phyloP scores from a whole-genome alignment of 1,140 invertebrate genomes.

The Sycophaga agraensis region DNA sequence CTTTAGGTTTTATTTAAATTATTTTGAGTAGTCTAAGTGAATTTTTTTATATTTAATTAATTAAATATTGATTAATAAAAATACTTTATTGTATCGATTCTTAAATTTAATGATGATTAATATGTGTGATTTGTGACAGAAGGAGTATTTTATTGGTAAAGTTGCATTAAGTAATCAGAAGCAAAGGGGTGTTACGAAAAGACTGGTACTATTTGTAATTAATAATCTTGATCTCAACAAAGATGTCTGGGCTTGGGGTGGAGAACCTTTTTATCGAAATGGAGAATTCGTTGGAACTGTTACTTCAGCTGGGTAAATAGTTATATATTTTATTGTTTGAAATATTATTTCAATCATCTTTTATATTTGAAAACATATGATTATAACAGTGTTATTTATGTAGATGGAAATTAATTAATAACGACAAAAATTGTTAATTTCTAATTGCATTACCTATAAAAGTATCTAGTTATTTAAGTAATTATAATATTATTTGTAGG shows the following conservation, averaged over 20 bases:
- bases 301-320: conserved; percentile 72
- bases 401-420: no score
- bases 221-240: conserved; percentile 72
- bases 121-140: conserved; percentile 46
- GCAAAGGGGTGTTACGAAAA: conserved; percentile 67
- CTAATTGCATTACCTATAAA: no score
- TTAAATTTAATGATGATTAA: conserved; percentile 1
- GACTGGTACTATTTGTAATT: conserved; percentile 73
- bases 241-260: conserved; percentile 80
- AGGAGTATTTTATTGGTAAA: conserved; percentile 74
- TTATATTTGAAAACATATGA: no score
- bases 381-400: no score
- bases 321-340: neutral
- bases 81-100: neutral
- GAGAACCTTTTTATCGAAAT: conserved; percentile 75
- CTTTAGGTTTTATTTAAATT: neutral
- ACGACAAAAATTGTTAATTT: no score
- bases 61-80: no score
- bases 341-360: no score
- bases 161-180: conserved; percentile 71
- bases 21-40: neutral
- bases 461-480: neutral
- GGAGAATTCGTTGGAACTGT: conserved; percentile 72
- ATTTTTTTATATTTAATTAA: neutral
- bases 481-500: conserved; percentile 44